Evolutionary conservation across 2,888 invertebrate species (phyloP).

Genomic region (Cephus pygmeus): DNA sequence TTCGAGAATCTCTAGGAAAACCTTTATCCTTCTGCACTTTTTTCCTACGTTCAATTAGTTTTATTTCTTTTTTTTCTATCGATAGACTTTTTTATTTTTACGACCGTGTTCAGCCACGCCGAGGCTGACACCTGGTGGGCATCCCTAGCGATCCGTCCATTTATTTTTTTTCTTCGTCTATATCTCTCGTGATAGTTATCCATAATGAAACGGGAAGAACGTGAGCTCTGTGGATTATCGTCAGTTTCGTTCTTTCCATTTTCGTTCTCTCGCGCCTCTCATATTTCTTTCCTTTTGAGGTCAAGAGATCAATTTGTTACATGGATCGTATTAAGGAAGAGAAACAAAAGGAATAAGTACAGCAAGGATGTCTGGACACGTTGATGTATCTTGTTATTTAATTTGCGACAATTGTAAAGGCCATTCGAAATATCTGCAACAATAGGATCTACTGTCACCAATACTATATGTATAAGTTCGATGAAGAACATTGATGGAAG

Average conservation of each 20-base stretch:
- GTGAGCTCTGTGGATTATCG: not conserved
- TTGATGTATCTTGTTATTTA: not conserved
- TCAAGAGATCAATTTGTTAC: not conserved
- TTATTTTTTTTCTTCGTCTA: not conserved
- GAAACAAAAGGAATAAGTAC: not conserved
- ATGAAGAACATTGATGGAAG: not conserved
- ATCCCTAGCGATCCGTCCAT: not conserved
- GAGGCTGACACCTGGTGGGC: not conserved
- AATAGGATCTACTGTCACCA: not conserved
- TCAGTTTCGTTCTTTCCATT: not conserved
- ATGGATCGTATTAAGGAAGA: not conserved
- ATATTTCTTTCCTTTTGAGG: not conserved
- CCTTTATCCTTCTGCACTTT: not conserved
- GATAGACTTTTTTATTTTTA: conserved; percentile 16
- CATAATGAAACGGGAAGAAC: not conserved
- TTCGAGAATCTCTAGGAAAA: conserved; percentile 30
- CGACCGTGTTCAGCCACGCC: not conserved
- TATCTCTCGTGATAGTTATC: not conserved
- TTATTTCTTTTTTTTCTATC: conserved; percentile 16
- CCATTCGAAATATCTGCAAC: not conserved
- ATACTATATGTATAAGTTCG: not conserved
- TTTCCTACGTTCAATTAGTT: not conserved
- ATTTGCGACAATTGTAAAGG: not conserved
- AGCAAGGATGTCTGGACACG: not conserved
- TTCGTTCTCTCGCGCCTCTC: not conserved